Percentiles rank a stretch among this genome's conserved stretches.
These are phyloP conservation scores for Macroteleia sp. DNA, from an alignment of 2,888 invertebrate species.

Conservation along the genomic window DNA sequence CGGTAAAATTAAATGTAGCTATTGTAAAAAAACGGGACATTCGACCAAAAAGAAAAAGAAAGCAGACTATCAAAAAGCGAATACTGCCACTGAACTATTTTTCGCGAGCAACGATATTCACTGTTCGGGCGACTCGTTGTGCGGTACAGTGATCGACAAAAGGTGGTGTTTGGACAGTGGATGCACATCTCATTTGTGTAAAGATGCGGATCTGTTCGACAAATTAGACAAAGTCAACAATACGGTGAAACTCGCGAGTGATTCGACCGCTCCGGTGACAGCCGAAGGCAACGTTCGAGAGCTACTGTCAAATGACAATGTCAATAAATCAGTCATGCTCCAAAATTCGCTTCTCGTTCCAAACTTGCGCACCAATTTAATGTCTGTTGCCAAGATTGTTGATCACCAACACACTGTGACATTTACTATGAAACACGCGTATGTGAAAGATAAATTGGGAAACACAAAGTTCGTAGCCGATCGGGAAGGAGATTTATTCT, in stretches of 20 bases:
- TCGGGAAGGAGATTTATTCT: neutral
- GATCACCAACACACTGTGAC: conserved; percentile 26
- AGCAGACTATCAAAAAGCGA: conserved; percentile 10
- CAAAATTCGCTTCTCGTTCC: conserved; percentile 59
- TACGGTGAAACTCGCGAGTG: conserved; percentile 9
- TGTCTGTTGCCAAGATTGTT: conserved; percentile 64
- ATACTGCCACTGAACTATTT: conserved; percentile 12
- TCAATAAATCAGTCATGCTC: conserved; percentile 6
- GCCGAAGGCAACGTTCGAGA: conserved; percentile 38
- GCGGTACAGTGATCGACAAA: neutral
- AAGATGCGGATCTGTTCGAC: conserved; percentile 12
- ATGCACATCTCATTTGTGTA: conserved; percentile 30
- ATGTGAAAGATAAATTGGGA: neutral
- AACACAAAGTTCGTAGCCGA: neutral
- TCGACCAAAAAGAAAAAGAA: neutral
- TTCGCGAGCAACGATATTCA: neutral
- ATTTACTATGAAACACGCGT: neutral
- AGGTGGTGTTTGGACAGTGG: conserved; percentile 34
- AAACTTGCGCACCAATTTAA: conserved; percentile 60
- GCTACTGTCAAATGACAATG: neutral
- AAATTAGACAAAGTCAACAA: neutral
- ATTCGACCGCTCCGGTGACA: conserved; percentile 27
- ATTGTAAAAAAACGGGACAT: conserved; percentile 25
- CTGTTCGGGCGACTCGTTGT: neutral
- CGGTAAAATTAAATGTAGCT: conserved; percentile 18